phyloP scores from a whole-genome alignment of 1,140 invertebrate species.

The Papilio polyxenes region DNA sequence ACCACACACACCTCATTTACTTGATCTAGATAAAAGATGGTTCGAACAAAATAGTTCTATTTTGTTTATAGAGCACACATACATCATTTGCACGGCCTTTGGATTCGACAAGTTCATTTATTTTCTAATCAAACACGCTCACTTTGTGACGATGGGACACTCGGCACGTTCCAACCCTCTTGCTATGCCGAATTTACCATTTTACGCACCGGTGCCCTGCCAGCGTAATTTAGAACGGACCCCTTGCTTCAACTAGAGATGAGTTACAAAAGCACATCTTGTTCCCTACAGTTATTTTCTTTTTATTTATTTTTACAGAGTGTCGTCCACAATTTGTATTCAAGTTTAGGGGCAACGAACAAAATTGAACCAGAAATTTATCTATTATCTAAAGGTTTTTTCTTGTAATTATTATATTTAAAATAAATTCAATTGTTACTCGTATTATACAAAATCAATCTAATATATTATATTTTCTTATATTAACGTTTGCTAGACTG shows the following conservation, averaged over 20 bases:
- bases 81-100: conserved; percentile 9
- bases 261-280: conserved; percentile 25
- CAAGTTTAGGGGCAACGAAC: not conserved
- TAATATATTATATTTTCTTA: no score
- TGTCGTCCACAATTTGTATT: not conserved
- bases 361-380: not conserved
- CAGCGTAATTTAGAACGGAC: conserved; percentile 22
- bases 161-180: conserved; percentile 27
- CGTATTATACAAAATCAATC: no score
- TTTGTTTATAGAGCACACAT: not conserved
- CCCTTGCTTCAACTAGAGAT: conserved; percentile 26
- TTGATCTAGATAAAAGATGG: not conserved
- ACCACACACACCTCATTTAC: not conserved
- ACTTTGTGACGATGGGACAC: conserved; percentile 27
- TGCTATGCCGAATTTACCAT: conserved; percentile 18
- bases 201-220: conserved; percentile 24
- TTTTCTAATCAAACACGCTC: conserved; percentile 27
- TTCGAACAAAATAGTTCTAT: not conserved
- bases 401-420: no score
- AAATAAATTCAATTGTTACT: no score
- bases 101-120: conserved; percentile 23
- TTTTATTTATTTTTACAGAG: conserved; percentile 9
- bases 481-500: not conserved
- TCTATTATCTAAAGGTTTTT: no score
- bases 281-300: not conserved